phyloP scores from a whole-genome alignment of 2,113 vertebrate genomes.

The Hymenochirus boettgeri region DNA sequence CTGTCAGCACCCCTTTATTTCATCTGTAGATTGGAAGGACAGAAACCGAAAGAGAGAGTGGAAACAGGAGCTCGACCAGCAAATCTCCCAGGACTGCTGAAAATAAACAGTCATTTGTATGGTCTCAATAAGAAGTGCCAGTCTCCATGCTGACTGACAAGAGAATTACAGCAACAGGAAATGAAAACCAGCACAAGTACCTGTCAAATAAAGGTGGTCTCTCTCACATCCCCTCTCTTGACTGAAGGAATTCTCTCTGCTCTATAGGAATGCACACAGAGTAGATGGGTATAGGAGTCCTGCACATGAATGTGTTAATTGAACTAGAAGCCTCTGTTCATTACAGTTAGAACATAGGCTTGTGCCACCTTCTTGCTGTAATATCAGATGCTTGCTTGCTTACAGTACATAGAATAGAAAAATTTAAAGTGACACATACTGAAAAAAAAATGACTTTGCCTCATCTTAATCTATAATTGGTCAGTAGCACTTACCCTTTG shows the following conservation, averaged over 20 bases:
- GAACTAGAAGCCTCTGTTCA: too few species aligned
- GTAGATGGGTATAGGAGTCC: too few species aligned
- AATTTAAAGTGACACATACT: too few species aligned
- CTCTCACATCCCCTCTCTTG: constrained; percentile 1
- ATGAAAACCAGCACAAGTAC: constrained; percentile 36
- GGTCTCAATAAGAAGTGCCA: constrained; percentile 42
- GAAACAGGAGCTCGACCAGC: constrained; percentile 24
- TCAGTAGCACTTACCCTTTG: too few species aligned
- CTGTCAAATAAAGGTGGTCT: constrained; percentile 28
- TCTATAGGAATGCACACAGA: constrained; percentile 5
- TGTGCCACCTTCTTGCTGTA: too few species aligned
- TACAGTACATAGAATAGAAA: too few species aligned
- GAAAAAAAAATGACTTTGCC: too few species aligned
- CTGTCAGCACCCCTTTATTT: constrained; percentile 40
- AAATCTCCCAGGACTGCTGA: constrained; percentile 36
- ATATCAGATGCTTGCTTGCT: too few species aligned
- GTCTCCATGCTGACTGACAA: constrained; percentile 41
- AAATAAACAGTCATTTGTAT: constrained; percentile 38
- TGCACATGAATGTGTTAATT: too few species aligned
- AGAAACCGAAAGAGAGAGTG: constrained; percentile 4
- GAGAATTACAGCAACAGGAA: constrained; percentile 42
- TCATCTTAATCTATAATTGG: too few species aligned
- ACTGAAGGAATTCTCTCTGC: constrained; percentile 10
- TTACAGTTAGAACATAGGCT: too few species aligned
- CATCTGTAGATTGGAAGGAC: constrained; percentile 31